A percentile compares a stretch with the other conserved stretches of the same genome.
Evolutionary conservation across 2,888 invertebrate species (phyloP).

Genomic region (Chloroclystis v-ata): DNA sequence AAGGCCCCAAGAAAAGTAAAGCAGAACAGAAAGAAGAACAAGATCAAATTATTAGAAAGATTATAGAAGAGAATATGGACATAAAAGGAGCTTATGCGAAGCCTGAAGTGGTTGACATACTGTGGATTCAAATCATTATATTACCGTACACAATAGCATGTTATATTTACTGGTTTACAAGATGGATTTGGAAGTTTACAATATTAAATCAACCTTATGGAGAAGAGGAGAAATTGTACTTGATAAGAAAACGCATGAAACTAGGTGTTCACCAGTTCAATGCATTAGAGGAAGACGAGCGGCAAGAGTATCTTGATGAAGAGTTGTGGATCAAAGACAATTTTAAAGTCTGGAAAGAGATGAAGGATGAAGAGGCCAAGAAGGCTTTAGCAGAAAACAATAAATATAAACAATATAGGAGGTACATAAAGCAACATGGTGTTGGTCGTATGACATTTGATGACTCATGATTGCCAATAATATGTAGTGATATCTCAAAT

Average conservation of each 20-base stretch:
- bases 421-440: constrained; percentile 94
- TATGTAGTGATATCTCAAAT: constrained; percentile 5
- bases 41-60: constrained; percentile 86
- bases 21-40: constrained; percentile 85
- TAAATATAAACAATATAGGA: constrained; percentile 90
- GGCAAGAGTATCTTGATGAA: constrained; percentile 83
- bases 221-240: constrained; percentile 88
- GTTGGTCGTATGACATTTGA: constrained; percentile 95
- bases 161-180: constrained; percentile 85
- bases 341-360: constrained; percentile 86
- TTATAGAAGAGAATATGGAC: constrained; percentile 95
- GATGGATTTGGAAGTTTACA: constrained; percentile 90
- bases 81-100: constrained; percentile 95
- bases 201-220: constrained; percentile 87
- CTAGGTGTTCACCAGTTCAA: constrained; percentile 85
- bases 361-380: constrained; percentile 91
- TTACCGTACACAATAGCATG: constrained; percentile 85
- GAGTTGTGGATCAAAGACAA: constrained; percentile 91
- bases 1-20: constrained; percentile 74
- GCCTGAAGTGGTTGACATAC: constrained; percentile 85
- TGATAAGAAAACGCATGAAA: constrained; percentile 88
- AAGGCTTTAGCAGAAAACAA: constrained; percentile 91
- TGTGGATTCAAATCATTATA: constrained; percentile 90
- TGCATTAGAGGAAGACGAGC: constrained; percentile 85
- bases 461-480: constrained; percentile 77